Evolutionary conservation across 2,113 vertebrate genomes (phyloP).

Genomic region (Copsychus sechellarum): DNA sequence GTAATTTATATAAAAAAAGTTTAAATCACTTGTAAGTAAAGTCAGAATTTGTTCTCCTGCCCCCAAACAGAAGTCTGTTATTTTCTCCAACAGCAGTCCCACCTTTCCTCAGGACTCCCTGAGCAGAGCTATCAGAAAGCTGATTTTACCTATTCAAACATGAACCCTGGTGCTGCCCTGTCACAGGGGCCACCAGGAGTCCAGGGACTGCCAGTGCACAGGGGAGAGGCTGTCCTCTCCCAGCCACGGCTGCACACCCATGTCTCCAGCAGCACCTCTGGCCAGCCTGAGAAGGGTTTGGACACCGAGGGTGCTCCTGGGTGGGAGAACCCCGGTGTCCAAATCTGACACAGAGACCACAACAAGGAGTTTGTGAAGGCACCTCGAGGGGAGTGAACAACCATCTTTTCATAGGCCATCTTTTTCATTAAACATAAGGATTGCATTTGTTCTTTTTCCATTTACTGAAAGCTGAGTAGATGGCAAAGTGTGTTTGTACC

Average conservation of each 20-base stretch:
- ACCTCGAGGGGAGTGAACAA: neutral
- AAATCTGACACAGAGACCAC: neutral
- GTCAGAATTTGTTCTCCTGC: neutral
- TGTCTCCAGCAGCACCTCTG: neutral
- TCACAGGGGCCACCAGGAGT: neutral
- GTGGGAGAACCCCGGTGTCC: neutral
- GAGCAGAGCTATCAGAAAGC: neutral
- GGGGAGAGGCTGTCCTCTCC: neutral
- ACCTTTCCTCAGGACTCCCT: neutral
- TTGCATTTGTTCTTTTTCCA: too few relatives aligned
- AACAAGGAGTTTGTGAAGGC: fast-evolving
- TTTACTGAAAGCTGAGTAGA: neutral
- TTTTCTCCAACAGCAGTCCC: neutral
- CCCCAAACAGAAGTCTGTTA: neutral
- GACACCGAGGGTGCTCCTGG: neutral
- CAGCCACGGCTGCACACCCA: fast-evolving
- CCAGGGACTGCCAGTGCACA: neutral
- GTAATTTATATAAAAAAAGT: neutral
- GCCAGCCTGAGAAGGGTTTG: fast-evolving
- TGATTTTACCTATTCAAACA: neutral
- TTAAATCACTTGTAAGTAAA: neutral
- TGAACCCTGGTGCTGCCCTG: neutral
- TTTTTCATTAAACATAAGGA: neutral
- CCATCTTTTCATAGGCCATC: neutral
- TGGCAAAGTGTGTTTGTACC: neutral